phyloP scores from a whole-genome alignment of 2,797 vertebrate species.

The Sebastes nivosus region DNA sequence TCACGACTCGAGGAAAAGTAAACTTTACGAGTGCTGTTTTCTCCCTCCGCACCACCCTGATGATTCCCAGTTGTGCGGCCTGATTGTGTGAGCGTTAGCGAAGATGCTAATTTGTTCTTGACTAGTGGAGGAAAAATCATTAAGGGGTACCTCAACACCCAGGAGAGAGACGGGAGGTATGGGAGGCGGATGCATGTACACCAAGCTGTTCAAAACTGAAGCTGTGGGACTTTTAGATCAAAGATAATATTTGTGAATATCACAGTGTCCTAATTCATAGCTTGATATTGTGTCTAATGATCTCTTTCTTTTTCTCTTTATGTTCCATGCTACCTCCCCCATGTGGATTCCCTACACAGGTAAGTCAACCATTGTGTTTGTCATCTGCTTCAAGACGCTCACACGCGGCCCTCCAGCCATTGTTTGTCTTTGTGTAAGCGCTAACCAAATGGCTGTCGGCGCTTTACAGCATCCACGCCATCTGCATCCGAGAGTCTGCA shows the following conservation, averaged over 20 bases:
- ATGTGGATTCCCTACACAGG: slow-evolving; percentile 60
- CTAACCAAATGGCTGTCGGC: slow-evolving; percentile 30
- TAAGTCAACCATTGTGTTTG: slow-evolving; percentile 52
- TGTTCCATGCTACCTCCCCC: slow-evolving; percentile 47
- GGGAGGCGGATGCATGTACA: slow-evolving; percentile 8
- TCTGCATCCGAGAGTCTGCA: slow-evolving; percentile 18
- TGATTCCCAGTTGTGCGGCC: slow-evolving; percentile 65
- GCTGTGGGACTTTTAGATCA: slow-evolving; percentile 53
- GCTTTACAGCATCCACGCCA: slow-evolving; percentile 18
- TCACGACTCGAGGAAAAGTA: slow-evolving; percentile 62
- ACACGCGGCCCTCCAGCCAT: background rate
- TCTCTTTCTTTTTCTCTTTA: slow-evolving; percentile 24
- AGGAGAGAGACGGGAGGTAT: slow-evolving; percentile 30
- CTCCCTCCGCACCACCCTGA: slow-evolving; percentile 17
- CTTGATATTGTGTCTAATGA: slow-evolving; percentile 42
- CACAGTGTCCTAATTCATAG: slow-evolving; percentile 9
- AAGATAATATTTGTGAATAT: slow-evolving; percentile 40
- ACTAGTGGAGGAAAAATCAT: slow-evolving; percentile 73
- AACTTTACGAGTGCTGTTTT: slow-evolving; percentile 55
- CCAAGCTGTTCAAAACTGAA: slow-evolving; percentile 19
- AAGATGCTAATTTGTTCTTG: slow-evolving; percentile 77
- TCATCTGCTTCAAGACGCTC: background rate
- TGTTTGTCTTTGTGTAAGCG: slow-evolving; percentile 10
- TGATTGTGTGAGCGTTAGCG: slow-evolving; percentile 57
- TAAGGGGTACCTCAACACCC: slow-evolving; percentile 57